Evolutionary conservation across 2,113 vertebrate species (phyloP).

Genomic region (Gorsachius goisagi): DNA sequence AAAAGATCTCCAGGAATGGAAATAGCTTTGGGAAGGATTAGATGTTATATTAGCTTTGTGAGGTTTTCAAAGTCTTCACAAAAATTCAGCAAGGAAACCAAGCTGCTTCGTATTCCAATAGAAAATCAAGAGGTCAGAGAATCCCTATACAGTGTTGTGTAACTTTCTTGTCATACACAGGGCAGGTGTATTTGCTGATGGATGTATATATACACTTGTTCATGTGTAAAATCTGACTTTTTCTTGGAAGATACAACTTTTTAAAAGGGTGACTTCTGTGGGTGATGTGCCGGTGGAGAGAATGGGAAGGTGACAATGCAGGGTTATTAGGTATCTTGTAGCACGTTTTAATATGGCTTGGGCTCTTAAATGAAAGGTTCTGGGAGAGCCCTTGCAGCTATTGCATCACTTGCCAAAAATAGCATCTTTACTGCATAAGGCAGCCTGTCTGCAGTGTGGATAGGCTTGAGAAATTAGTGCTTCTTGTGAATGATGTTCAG

Average conservation of each 20-base stretch:
- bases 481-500: conserved; percentile 28
- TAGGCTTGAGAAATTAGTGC: conserved; percentile 34
- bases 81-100: background rate
- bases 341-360: background rate
- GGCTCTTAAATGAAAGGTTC: conserved; percentile 26
- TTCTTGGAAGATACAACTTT: background rate
- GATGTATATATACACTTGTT: background rate
- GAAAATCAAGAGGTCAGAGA: background rate
- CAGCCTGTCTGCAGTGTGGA: conserved; percentile 49
- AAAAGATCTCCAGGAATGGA: background rate
- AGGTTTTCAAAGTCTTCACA: background rate
- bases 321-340: background rate
- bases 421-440: conserved; percentile 41
- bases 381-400: conserved; percentile 60
- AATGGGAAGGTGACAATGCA: background rate
- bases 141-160: background rate
- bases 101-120: background rate
- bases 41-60: background rate
- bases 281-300: background rate
- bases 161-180: background rate
- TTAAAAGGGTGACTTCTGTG: background rate
- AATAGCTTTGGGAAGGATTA: background rate
- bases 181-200: background rate
- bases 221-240: background rate
- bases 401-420: conserved; percentile 63